Conservation (phyloP, 1,140 invertebrate species). For the Saccostrea cuccullata region DNA sequence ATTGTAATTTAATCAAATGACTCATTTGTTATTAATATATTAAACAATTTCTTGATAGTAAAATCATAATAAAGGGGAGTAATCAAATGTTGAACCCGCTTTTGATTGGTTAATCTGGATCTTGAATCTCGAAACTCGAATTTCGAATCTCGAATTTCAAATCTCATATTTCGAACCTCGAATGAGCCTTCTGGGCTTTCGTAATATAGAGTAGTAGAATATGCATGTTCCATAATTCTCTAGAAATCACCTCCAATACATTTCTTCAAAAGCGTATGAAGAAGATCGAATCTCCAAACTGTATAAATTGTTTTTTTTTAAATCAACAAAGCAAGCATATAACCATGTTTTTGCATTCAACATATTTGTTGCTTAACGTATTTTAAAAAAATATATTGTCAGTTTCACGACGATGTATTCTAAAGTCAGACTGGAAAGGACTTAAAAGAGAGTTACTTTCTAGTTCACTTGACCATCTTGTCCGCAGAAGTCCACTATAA, state of each 20-base stretch:
- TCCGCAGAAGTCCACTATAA: too few species aligned
- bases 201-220: neutral
- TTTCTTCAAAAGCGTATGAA: neutral
- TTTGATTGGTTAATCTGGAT: too few species aligned
- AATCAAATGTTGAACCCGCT: too few species aligned
- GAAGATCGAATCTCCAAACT: neutral
- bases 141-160: too few species aligned
- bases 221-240: neutral
- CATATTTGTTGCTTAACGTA: neutral
- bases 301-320: neutral
- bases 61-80: too few species aligned
- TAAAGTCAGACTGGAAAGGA: neutral
- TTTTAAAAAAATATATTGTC: neutral
- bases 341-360: neutral
- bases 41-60: too few species aligned
- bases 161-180: too few species aligned
- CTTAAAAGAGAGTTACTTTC: neutral
- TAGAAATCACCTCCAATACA: neutral
- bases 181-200: too few species aligned
- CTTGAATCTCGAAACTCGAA: too few species aligned
- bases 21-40: too few species aligned
- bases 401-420: neutral
- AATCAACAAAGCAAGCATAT: constrained; percentile 24
- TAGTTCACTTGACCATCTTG: constrained; percentile 1
- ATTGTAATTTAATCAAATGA: too few species aligned